Percentiles rank a stretch among this genome's conserved stretches.
Conservation (phyloP, 2,888 invertebrate species). For the Tribolium freemani region DNA sequence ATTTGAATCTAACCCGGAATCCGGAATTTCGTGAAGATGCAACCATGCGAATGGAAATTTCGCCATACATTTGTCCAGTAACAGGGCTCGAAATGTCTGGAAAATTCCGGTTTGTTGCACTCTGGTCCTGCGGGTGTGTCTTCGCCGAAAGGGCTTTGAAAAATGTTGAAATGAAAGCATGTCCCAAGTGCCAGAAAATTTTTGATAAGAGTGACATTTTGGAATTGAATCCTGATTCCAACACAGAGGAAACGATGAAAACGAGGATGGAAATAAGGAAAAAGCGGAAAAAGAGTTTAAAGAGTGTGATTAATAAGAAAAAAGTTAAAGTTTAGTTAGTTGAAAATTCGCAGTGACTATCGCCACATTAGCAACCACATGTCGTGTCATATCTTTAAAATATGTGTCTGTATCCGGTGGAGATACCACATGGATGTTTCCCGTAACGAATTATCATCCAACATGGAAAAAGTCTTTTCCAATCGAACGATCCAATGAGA, state of each 20-base stretch:
- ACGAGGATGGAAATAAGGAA: slow-evolving; percentile 71
- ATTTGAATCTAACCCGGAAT: slow-evolving; percentile 87
- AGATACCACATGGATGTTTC: slow-evolving; percentile 52
- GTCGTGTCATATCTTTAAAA: slow-evolving; percentile 50
- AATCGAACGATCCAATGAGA: neutral
- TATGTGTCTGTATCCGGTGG: slow-evolving; percentile 55
- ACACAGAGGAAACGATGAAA: slow-evolving; percentile 78
- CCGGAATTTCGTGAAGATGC: slow-evolving; percentile 87
- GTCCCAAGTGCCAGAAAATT: slow-evolving; percentile 79
- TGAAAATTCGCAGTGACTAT: slow-evolving; percentile 37
- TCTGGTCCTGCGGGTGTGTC: slow-evolving; percentile 97
- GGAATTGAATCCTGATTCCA: slow-evolving; percentile 86
- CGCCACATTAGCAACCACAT: slow-evolving; percentile 50
- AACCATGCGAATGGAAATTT: slow-evolving; percentile 79
- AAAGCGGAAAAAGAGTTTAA: slow-evolving; percentile 74
- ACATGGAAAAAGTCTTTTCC: slow-evolving; percentile 23
- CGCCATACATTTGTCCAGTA: slow-evolving; percentile 95
- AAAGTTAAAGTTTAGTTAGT: slow-evolving; percentile 62
- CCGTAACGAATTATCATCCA: slow-evolving; percentile 40
- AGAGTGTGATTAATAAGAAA: slow-evolving; percentile 74
- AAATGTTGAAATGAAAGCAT: slow-evolving; percentile 79
- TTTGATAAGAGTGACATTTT: slow-evolving; percentile 86
- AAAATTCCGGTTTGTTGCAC: slow-evolving; percentile 85
- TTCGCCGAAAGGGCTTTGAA: slow-evolving; percentile 95
- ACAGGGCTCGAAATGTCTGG: slow-evolving; percentile 97